These are phyloP conservation scores for Morinoia aosen DNA, from an alignment of 2,888 invertebrate genomes.

Conservation along the genomic window DNA sequence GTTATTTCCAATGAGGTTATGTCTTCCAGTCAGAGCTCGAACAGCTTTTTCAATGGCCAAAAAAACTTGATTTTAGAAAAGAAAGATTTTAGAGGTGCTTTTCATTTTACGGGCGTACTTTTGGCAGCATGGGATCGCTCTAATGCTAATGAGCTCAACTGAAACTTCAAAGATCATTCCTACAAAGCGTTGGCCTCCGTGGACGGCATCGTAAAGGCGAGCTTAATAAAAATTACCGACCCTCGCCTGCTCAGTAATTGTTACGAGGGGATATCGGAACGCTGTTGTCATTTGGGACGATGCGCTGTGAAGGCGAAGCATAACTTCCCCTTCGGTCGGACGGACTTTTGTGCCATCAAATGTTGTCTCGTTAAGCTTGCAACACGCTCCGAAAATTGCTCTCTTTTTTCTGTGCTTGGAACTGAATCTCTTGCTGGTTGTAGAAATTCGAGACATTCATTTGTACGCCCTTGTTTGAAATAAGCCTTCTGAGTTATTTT, in stretches of 20 bases:
- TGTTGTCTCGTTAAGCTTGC: neutral
- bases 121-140: neutral
- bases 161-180: neutral
- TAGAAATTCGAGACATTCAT: neutral
- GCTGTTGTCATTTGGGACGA: conserved; percentile 28
- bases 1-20: neutral
- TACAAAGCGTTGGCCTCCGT: neutral
- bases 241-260: conserved; percentile 4
- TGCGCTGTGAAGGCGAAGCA: neutral
- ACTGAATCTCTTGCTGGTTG: neutral
- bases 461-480: neutral
- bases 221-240: neutral
- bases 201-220: neutral
- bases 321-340: neutral
- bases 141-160: conserved; percentile 31
- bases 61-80: neutral
- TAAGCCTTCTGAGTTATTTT: too few species aligned
- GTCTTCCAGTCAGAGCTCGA: neutral
- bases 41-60: neutral
- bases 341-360: neutral
- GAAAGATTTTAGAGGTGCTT: conserved; percentile 18
- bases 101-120: neutral
- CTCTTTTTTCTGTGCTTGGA: neutral
- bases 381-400: neutral
- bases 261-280: conserved; percentile 19